phyloP scores from a whole-genome alignment of 2,888 invertebrate species.

The Lasioglossum calceatum region DNA sequence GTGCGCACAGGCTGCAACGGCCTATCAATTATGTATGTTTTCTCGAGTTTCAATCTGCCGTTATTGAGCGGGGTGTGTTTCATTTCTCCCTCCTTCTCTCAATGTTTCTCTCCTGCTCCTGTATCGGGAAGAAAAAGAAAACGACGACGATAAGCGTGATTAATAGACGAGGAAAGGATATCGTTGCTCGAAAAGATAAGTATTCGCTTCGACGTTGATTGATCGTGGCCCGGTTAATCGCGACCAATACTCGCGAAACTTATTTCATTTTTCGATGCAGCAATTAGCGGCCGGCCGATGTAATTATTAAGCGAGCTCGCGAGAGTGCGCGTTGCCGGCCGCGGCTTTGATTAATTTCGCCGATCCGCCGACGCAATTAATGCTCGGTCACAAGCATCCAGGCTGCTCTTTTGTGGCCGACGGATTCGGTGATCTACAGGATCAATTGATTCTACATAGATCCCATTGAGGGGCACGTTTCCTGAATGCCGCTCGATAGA shows the following conservation, averaged over 20 bases:
- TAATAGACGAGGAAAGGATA: conserved; percentile 62
- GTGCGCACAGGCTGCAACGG: conserved; percentile 17
- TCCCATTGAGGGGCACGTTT: not conserved
- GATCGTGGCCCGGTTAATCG: conserved; percentile 61
- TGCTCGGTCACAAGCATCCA: not conserved
- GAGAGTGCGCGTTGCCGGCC: not conserved
- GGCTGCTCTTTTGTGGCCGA: not conserved
- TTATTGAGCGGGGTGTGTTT: conserved; percentile 30
- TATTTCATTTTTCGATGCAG: conserved; percentile 51
- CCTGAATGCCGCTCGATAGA: not conserved
- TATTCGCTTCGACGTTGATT: conserved; percentile 64
- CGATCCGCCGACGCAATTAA: conserved; percentile 40
- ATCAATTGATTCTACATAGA: not conserved
- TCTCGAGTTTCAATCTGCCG: conserved; percentile 34
- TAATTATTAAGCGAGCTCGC: conserved; percentile 52
- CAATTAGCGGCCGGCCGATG: conserved; percentile 45
- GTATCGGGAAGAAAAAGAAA: conserved; percentile 33
- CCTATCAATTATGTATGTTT: conserved; percentile 51
- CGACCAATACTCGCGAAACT: conserved; percentile 49
- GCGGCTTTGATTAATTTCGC: conserved; percentile 46
- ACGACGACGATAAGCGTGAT: conserved; percentile 62
- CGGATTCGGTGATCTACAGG: not conserved
- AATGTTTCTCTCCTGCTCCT: not conserved
- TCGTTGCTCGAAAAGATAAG: conserved; percentile 60
- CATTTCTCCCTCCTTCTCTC: not conserved